Evolutionary conservation across 2,888 invertebrate genomes (phyloP), one percentile per base, ranked within the genome.

Genomic region (Thymelicus sylvestris): DNA sequence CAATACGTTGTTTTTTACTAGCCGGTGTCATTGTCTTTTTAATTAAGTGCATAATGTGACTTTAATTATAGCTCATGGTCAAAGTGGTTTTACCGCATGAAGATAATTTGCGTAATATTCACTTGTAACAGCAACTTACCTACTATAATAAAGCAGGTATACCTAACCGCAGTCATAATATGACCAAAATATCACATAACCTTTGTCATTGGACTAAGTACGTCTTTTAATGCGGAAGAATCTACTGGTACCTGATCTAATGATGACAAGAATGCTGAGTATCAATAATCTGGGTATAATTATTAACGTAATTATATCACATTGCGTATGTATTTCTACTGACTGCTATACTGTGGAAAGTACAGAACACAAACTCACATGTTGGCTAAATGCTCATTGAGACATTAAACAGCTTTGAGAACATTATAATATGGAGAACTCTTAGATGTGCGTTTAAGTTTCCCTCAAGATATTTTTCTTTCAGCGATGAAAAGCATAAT

Each of bases 1-100:
- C 89, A 88, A 88, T 86, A 80, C 83, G 79, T 86, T 83, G 82
- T 88, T 87, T 89, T 91, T 92, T 90, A 85, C 87, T 87, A 81
- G 64, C 64, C 57, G 59, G 13, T 64, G 76, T 73, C 82, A 82
- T 81, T 85, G 86, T 72, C 62, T 67, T 71, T 71, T 62, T 63
- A 57, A 67, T 71, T 66, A 55, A 52, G 39, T 6, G 38, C 52
- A 31, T 55, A 48, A 41, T 62, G 55, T 68, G 24, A n/a, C 6
- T 63, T 71, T 67, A 66, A 71, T 64, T 72, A 67, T 70, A 52
- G 31, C 72, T 64, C 52, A 64, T 4, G 55, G 50, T 55, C 10
- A 61, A 67, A 69, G 39, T 38, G 41, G 39, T 41, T 61, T 39
- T 59, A 61, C 13, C 15, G 39, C 61, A 4, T 15, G 8, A n/a